These are phyloP conservation scores for Abscondita cerata DNA, from an alignment of 2,888 invertebrate species.

Conservation along the genomic window DNA sequence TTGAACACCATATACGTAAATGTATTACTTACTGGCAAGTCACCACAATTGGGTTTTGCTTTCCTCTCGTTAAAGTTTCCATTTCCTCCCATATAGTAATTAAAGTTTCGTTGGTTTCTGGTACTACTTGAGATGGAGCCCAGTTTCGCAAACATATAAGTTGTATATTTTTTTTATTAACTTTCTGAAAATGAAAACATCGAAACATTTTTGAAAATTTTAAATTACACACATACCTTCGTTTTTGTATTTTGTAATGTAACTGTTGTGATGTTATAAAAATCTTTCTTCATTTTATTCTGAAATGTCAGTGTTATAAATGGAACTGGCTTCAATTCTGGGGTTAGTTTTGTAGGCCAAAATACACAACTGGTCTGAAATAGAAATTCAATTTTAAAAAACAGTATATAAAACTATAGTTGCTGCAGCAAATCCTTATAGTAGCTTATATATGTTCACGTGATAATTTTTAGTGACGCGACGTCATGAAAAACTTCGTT, in stretches of 20 bases:
- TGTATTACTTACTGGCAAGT: slow-evolving; percentile 50
- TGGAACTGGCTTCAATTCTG: slow-evolving; percentile 44
- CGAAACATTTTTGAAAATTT: background rate
- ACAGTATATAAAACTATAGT: background rate
- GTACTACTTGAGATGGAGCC: slow-evolving; percentile 39
- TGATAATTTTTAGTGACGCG: too few relatives aligned
- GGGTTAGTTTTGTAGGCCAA: slow-evolving; percentile 40
- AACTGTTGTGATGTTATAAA: slow-evolving; percentile 24
- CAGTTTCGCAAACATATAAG: slow-evolving; percentile 41
- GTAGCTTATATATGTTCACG: too few relatives aligned
- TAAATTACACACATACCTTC: slow-evolving; percentile 17
- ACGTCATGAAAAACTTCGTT: too few relatives aligned
- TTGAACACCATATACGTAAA: background rate
- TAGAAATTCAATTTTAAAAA: background rate
- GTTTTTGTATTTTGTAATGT: slow-evolving; percentile 24
- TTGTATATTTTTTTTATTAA: slow-evolving; percentile 9
- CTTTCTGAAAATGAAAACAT: slow-evolving; percentile 15
- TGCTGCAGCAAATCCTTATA: too few relatives aligned
- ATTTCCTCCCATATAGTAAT: slow-evolving; percentile 48
- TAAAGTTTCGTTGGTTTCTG: slow-evolving; percentile 43
- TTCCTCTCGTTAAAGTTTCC: slow-evolving; percentile 43
- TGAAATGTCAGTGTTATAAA: slow-evolving; percentile 44
- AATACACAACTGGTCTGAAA: slow-evolving; percentile 47
- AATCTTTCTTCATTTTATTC: slow-evolving; percentile 23
- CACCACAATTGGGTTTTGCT: slow-evolving; percentile 45